phyloP scores from a whole-genome alignment of 1,140 invertebrate genomes.

The Hycleus cichorii region DNA sequence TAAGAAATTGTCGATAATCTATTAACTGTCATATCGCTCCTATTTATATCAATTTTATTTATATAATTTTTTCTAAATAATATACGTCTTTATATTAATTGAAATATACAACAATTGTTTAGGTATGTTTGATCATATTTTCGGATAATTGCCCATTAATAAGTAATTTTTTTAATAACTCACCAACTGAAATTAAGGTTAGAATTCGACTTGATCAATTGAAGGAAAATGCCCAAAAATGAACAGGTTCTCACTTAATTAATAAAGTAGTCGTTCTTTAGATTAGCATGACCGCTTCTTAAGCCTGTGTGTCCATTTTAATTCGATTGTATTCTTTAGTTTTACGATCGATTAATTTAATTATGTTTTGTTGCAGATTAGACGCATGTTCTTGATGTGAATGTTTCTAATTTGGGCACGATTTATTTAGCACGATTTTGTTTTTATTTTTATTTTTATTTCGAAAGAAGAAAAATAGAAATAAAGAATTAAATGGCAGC shows the following conservation, averaged over 20 bases:
- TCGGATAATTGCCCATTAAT: background rate
- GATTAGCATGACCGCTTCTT: no score
- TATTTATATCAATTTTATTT: slow-evolving; percentile 10
- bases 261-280: background rate
- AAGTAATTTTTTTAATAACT: background rate
- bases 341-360: background rate
- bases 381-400: background rate
- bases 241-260: slow-evolving; percentile 2
- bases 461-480: slow-evolving; percentile 14
- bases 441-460: slow-evolving; percentile 27
- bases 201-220: background rate
- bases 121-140: slow-evolving; percentile 2
- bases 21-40: background rate
- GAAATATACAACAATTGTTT: background rate
- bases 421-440: background rate
- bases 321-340: background rate
- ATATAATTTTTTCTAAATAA: background rate
- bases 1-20: background rate
- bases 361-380: slow-evolving; percentile 4
- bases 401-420: background rate
- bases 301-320: no score
- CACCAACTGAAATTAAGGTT: background rate
- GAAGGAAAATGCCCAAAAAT: slow-evolving; percentile 3
- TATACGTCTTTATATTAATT: background rate
- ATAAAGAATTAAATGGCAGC: slow-evolving; percentile 59